These are phyloP conservation scores for Oceanodroma tethys DNA, from an alignment of 2,113 vertebrate species.

Conservation along the genomic window DNA sequence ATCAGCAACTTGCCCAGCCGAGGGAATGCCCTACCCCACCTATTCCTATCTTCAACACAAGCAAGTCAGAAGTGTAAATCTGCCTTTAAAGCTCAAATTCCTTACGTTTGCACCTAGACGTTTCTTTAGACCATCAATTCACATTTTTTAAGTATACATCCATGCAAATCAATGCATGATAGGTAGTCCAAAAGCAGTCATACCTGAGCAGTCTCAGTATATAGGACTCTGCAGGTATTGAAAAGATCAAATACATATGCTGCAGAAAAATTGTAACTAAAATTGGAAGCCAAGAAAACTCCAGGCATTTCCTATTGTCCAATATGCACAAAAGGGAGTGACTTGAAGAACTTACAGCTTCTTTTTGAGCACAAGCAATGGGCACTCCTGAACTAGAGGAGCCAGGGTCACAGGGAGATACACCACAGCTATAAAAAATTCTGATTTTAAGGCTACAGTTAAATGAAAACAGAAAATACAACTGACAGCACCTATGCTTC, in stretches of 20 bases:
- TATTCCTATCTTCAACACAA: not conserved
- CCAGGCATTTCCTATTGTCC: not conserved
- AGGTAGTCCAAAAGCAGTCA: not conserved
- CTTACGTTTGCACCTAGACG: not conserved
- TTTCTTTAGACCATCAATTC: not conserved
- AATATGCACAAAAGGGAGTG: not conserved
- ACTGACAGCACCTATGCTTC: conserved; percentile 36
- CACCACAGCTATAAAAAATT: conserved; percentile 15
- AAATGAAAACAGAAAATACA: conserved; percentile 52
- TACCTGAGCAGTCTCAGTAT: not conserved
- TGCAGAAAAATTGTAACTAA: not conserved
- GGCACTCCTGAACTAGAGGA: not conserved
- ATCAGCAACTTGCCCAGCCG: not conserved
- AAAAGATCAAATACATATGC: not conserved
- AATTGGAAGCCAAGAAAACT: not conserved
- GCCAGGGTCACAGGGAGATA: conserved; percentile 2
- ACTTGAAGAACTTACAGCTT: not conserved
- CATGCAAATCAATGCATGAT: not conserved
- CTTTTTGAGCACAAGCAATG: not conserved
- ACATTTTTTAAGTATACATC: not conserved
- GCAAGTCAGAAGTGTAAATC: not conserved
- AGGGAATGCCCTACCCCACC: not conserved
- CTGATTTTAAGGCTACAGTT: conserved; percentile 14
- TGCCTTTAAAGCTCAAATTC: not conserved
- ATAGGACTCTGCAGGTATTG: not conserved